Base-by-base conservation (phyloP, 2,113 vertebrate genomes). In the Atractosteus spatula region DNA sequence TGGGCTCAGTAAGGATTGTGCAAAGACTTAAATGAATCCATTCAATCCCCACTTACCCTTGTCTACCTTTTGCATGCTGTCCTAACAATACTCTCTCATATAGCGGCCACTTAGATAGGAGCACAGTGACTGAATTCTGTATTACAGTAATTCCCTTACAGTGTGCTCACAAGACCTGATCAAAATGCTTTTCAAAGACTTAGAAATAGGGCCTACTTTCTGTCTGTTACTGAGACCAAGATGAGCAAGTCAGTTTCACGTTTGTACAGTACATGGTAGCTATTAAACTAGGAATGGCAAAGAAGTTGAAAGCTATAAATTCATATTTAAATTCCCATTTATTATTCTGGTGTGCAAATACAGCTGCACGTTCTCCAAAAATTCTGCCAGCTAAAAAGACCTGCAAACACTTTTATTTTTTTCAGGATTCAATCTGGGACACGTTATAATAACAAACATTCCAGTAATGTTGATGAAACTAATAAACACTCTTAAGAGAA, bases 71-170 rank as follows among this genome's bases (percentile, higher is more conserved):
- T 65, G 54, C 51, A 72, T 74, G 17, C 57, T 66, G 79, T 83
- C 77, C 84, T 85, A 78, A 83, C 79, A 3, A 74, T 51, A 51
- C 47, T 51, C 47, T 51, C 75, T 78, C 77, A 86, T 84, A 88
- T 81, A 84, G 89, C 78, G 84, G 76, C 79, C 83, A 83, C 86
- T 88, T 78, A 88, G 82, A 78, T 41, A 61, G 75, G 75, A 72
- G 81, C 80, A 73, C 71, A 78, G 82, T 69, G 77, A 81, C 83
- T 85, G 71, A 71, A 66, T 67, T 71, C 72, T 62, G 82, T 75
- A 74, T 85, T 75, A 72, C 47, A 69, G 71, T 80, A 17, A 73
- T 65, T 44, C 66, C n/a, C 12, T 5, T 41, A 10, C 7, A 14
- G 16, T 54, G 16, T 41, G n/a, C n/a, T 10, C 66, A 7, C 47